Conservation (phyloP, 64 coral and sea anemone genomes). For the Dendrophyllia cribrosa region DNA sequence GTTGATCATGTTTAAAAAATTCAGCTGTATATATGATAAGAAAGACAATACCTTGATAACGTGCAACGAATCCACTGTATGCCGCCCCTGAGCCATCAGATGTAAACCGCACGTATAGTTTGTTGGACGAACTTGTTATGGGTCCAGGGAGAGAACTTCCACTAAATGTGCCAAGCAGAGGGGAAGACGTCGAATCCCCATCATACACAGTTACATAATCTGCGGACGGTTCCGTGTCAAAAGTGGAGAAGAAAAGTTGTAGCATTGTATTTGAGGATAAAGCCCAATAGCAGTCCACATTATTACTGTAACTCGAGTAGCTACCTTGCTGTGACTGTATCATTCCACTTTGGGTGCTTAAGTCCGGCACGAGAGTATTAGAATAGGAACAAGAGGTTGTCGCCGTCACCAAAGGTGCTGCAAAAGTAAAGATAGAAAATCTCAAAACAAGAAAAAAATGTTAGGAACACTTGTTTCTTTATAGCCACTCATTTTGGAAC, state of each 20-base stretch:
- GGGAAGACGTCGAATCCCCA: not conserved
- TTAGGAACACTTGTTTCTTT: too few species aligned
- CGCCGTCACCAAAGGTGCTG: not conserved
- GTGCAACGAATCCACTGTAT: not conserved
- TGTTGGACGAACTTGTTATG: constrained; percentile 5
- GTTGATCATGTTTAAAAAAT: too few species aligned
- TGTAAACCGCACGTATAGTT: constrained; percentile 7
- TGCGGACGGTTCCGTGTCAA: not conserved
- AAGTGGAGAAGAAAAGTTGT: not conserved
- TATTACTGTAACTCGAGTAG: not conserved
- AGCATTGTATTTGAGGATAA: too few species aligned
- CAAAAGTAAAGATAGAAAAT: not conserved
- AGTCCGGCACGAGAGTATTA: too few species aligned
- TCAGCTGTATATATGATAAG: too few species aligned
- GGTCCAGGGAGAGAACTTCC: not conserved
- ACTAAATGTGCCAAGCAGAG: not conserved
- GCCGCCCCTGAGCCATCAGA: not conserved
- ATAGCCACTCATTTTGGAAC: too few species aligned
- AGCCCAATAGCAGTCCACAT: not conserved
- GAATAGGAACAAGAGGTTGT: not conserved
- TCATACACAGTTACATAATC: constrained; percentile 27
- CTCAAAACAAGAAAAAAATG: too few species aligned
- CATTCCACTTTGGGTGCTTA: not conserved
- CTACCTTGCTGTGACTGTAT: not conserved
- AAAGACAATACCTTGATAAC: not conserved